Percentiles rank a stretch among this genome's conserved stretches.
Conservation (phyloP, 2,888 invertebrate species). For the Mimachlamys varia region DNA sequence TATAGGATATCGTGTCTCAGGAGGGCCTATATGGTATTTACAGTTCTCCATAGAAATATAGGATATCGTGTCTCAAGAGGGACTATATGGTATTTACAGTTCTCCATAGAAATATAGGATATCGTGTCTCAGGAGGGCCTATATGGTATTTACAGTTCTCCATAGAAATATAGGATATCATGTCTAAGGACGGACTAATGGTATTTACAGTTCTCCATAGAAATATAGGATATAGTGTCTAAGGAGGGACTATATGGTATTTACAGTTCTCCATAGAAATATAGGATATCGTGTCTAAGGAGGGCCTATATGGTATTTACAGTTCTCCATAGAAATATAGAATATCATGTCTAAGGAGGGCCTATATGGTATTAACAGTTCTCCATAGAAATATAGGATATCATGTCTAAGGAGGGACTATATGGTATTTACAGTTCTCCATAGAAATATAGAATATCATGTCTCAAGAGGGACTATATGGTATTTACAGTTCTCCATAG, state of each 20-base stretch:
- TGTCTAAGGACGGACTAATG: conserved; percentile 90
- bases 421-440: conserved; percentile 83
- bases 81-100: conserved; percentile 86
- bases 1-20: conserved; percentile 87
- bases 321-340: no score
- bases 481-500: conserved; percentile 80
- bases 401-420: conserved; percentile 89
- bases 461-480: conserved; percentile 89
- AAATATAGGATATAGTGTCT: conserved; percentile 86
- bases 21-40: conserved; percentile 89
- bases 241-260: conserved; percentile 90
- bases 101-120: conserved; percentile 81
- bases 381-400: conserved; percentile 82
- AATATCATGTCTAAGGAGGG: conserved; percentile 89
- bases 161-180: conserved; percentile 84
- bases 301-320: conserved; percentile 88
- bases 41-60: conserved; percentile 63
- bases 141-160: conserved; percentile 83
- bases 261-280: no score
- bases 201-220: conserved; percentile 80
- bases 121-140: conserved; percentile 90
- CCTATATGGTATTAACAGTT: conserved; percentile 85
- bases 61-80: conserved; percentile 89
- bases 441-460: conserved; percentile 83
- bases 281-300: conserved; percentile 87